Base-by-base conservation (phyloP, 23 tunicate genomes). In the Halocynthia aurantium region DNA sequence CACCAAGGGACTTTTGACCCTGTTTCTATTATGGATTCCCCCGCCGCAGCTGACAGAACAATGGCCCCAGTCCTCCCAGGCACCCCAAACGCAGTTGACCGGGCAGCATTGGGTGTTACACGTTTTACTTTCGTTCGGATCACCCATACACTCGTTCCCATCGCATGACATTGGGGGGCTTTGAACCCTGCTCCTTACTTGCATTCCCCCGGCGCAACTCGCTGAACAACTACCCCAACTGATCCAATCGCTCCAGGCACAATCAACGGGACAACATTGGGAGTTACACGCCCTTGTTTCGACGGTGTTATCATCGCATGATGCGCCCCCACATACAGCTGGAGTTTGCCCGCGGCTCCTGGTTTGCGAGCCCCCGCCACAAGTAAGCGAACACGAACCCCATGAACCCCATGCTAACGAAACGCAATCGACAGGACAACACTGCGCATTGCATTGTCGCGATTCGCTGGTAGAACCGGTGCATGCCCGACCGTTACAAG, bases 11-110 rank as follows among this genome's bases (percentile, higher is more conserved):
- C 72, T 17, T 72, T 52, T 15, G 51, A 71, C 85, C 44, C 85
- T 56, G 40, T 52, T 52, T 57, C 85, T 44, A 20, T 18, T 61
- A 6, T 73, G 80, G 10, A 61, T 81, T 18, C 85, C 85, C n/a
- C 77, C 70, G 11, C 88, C 88, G 61, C 88, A 84, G 8, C 70
- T 60, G 8, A n/a, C 60, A 6, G 88, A 84, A 40, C 88, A 84
- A 8, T 7, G 21, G 19, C 82, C 82, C 54, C 31, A 84, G 8
- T 69, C 71, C 0, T 51, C 61, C 88, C 88, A 84, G 10, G 20
- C 21, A 8, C 70, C 77, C 88, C 88, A 84, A 8, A 11, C 12
- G 60, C 88, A 84, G 22, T 84, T 61, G 10, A 78, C 70, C 0
- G 89, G 89, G 66, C 89, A 85, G 5, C 73, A 71, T 51, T 71